phyloP scores from a whole-genome alignment of 2,113 vertebrate genomes.

The Peromyscus maniculatus region DNA sequence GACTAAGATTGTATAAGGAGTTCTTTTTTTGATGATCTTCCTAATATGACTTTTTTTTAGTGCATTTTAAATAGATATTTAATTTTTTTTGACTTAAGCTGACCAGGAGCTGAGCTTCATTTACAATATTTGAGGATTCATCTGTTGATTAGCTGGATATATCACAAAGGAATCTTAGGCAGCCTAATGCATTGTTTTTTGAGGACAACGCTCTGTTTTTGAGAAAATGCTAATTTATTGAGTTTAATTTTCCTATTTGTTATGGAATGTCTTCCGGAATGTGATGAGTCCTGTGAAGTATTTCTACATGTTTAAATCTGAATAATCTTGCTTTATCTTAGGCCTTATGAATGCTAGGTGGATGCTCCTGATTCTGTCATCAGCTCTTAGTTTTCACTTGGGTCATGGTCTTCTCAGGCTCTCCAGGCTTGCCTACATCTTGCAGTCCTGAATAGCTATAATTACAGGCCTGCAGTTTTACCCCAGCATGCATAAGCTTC shows the following conservation, averaged over 20 bases:
- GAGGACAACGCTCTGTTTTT: neutral
- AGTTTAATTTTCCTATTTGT: neutral
- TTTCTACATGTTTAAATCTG: neutral
- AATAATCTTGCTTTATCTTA: neutral
- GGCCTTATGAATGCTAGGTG: neutral
- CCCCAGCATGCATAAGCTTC: neutral
- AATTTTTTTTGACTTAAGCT: constrained; percentile 33
- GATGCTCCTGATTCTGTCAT: neutral
- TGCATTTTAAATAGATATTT: constrained; percentile 42
- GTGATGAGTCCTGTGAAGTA: neutral
- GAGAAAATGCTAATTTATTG: constrained; percentile 2
- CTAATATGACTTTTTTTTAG: neutral
- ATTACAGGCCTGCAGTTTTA: neutral
- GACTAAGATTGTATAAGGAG: neutral
- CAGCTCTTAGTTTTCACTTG: neutral
- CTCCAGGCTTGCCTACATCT: neutral
- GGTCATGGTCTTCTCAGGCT: neutral
- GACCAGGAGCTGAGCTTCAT: neutral
- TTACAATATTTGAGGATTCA: neutral
- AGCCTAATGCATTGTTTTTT: neutral
- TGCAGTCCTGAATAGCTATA: neutral
- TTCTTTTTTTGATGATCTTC: constrained; percentile 37
- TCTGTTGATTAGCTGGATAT: neutral
- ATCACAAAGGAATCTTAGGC: neutral
- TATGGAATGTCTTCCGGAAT: neutral